phyloP scores from a whole-genome alignment of 2,113 vertebrate genomes.

The Callipepla californica region DNA sequence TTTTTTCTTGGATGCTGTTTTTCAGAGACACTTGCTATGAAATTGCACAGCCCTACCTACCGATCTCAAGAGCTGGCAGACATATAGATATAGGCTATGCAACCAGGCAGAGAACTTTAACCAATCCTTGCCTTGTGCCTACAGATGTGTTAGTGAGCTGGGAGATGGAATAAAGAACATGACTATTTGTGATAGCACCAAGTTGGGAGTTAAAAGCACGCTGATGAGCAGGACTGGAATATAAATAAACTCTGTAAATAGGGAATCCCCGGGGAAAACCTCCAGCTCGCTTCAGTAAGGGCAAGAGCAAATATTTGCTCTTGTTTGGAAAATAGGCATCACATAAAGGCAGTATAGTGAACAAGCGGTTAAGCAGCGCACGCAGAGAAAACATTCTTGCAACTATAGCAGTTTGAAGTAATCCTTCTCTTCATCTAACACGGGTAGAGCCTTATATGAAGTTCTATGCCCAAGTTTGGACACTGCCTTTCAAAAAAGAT shows the following conservation, averaged over 20 bases:
- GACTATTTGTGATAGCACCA: neutral
- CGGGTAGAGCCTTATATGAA: neutral
- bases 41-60: neutral
- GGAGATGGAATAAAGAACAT: neutral
- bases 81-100: neutral
- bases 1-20: neutral
- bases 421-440: neutral
- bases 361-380: neutral
- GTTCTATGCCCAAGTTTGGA: constrained; percentile 9
- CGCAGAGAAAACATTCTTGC: neutral
- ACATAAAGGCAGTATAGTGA: neutral
- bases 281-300: neutral
- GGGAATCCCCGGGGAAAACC: neutral
- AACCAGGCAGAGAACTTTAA: neutral
- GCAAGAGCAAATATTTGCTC: neutral
- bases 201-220: neutral
- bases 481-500: neutral
- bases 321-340: neutral
- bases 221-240: neutral
- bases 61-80: neutral
- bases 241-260: neutral
- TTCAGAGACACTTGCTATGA: neutral
- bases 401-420: neutral
- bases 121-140: neutral
- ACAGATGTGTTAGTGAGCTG: neutral